Evolutionary conservation across 2,113 vertebrate genomes (phyloP), one percentile per base, ranked within the genome.

Genomic region (Patagioenas fasciata): DNA sequence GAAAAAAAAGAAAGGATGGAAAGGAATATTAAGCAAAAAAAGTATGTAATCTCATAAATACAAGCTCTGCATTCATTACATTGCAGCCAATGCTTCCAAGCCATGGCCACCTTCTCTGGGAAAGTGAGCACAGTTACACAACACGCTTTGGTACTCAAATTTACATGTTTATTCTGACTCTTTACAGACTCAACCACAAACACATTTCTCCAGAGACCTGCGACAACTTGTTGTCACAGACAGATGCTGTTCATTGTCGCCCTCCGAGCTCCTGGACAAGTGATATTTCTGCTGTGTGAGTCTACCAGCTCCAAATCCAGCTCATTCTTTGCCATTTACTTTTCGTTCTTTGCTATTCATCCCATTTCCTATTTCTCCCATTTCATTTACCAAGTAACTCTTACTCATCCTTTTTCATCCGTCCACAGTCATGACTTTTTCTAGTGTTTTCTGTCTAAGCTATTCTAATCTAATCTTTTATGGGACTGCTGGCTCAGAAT

Each of bases 391-490:
- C 7, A 2, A 8, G 24, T n/a, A 57, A 57, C 26, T 89, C 77
- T 73, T 74, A 15, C 85, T 94, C 93, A 82, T 71, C 64, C 77
- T 72, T 94, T 92, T 74, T 31, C 64, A 74, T 69, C 74, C 60
- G n/a, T 36, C 89, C 67, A 24, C 31, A 89, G 40, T 53, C 85
- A 40, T n/a, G 64, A 15, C 26, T 94, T 91, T 57, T 51, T 69
- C 82, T 51, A 13, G 48, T 16, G 34, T 69, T 92, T 91, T 89
- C 89, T 36, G 3, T 72, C 80, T 44, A 21, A 67, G 38, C 34
- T 78, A 4, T 82, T 95, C 90, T 78, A 89, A 88, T 91, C 72
- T 66, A 24, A 85, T 93, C 74, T 83, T 89, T 75, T 64, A 44
- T 44, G 31, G 79, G n/a, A 10, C 77, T 61, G 78, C 71, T 75